Base-by-base conservation (phyloP, 2,888 invertebrate species). In the Xestia rhomboidea region DNA sequence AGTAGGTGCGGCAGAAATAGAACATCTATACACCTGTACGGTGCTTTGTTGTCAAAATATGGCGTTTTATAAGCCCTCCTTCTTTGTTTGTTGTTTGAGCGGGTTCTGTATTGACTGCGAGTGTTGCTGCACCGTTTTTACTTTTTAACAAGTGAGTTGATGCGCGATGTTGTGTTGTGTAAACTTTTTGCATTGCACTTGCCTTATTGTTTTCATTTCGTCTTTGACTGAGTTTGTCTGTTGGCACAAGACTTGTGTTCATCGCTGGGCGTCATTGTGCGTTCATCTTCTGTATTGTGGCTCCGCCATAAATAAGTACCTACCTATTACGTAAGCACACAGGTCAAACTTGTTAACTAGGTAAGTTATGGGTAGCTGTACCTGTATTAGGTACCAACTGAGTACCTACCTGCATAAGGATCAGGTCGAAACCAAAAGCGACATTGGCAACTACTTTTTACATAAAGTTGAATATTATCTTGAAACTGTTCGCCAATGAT, bases 1-100 rank as follows among this genome's bases (percentile, higher is more conserved):
- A 68, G 84, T 82, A 79, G 82, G 73, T 83, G 79, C 38, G 54
- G 62, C 82, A 76, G 73, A 88, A 89, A 89, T 88, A 88, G 88
- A 82, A 77, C 68, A 79, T 72, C 72, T 79, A 73, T 75, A 78
- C 85, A 87, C 87, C 87, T 87, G 85, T 85, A 84, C 49, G 41
- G 69, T 4, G 68, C 68, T 85, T 79, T 85, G 83, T 83, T 83
- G 83, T 81, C 86, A 83, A 83, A 84, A 84, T 85, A 82, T 73
- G 71, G 75, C 10, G 66, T 76, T 84, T 82, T 85, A 85, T 76
- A 67, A 67, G 73, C 67, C 38, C 51, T 69, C 63, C 46, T 63
- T 71, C 57, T 80, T 63, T 77, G 64, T 77, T 81, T 82, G 49
- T 54, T 84, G 63, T 70, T 13, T 51, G n/a, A 38, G 38, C 18